Percentiles rank a stretch among this genome's conserved stretches.
phyloP scores from a whole-genome alignment of 2,797 vertebrate genomes.

The Pangasius macronema region DNA sequence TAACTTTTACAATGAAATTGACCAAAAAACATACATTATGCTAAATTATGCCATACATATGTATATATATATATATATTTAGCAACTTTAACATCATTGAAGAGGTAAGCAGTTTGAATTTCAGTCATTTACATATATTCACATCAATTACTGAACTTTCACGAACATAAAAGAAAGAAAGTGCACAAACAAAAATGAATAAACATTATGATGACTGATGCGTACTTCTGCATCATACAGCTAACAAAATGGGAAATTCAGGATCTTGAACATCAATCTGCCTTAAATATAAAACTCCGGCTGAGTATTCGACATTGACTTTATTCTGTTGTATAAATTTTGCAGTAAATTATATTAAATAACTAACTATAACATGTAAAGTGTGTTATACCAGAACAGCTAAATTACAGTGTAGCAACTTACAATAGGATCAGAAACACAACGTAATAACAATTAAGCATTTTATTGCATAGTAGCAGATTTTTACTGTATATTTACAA shows the following conservation, averaged over 20 bases:
- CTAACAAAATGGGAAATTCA: background rate
- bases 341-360: background rate
- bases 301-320: background rate
- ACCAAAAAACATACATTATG: constrained; percentile 37
- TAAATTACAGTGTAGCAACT: constrained; percentile 52
- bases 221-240: constrained; percentile 8
- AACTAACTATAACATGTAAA: background rate
- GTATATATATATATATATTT: constrained; percentile 21
- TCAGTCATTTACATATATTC: constrained; percentile 55
- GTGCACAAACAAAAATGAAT: constrained; percentile 10
- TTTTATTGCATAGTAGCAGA: constrained; percentile 53
- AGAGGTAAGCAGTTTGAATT: constrained; percentile 41
- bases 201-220: background rate
- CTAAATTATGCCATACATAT: background rate
- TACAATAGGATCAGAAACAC: constrained; percentile 42
- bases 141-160: constrained; percentile 25
- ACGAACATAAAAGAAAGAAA: constrained; percentile 25
- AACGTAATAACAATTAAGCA: constrained; percentile 58
- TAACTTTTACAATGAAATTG: constrained; percentile 56
- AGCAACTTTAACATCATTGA: background rate
- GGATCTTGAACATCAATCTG: background rate
- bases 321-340: background rate
- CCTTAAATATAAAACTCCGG: background rate
- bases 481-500: constrained; percentile 70
- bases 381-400: constrained; percentile 53